Base-by-base conservation (phyloP, 1,140 invertebrate genomes). In the Dermatophagoides farinae region DNA sequence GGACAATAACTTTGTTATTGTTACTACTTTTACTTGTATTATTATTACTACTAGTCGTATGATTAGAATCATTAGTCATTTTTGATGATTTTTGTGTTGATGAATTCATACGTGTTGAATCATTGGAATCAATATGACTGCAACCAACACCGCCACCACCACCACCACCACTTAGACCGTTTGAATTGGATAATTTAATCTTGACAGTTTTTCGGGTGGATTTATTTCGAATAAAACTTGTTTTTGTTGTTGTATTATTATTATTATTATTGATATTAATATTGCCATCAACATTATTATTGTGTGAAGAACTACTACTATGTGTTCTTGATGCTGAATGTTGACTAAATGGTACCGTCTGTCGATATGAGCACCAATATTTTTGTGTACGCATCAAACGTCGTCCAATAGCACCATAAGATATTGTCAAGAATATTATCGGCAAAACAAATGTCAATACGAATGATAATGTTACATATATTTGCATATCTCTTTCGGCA, bases 391-490 rank as follows among this genome's bases (percentile, higher is more conserved):
- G 25, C 46, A 60, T 18, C 11, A 60, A 40, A 16, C 58, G 58
- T 52, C 66, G 68, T 1, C 69, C 71, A 14, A 74, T 71, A 37
- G 72, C 70, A 4, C 72, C 65, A 65, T 78, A 78, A 0, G 75
- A 75, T 55, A 74, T 71, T 5, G 70, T 70, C 8, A 78, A 68
- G 22, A 74, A 70, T 10, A 70, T 46, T 54, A 78, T 68, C 0
- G 77, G 77, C 16, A 77, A 66, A 12, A 73, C 64, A 66, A 77
- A 78, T 5, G 76, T 78, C 8, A 76, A 54, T 4, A 74, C 61
- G 57, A 78, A 73, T 4, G 77, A 67, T 58, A 72, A 66, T 12
- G 75, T 68, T 0, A 75, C 75, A 67, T 77, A 62, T 1, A 55
- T 46, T 12, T 62, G 14, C 20, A 65, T 63, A 11, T 62, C 60